Percentiles rank a stretch among this genome's conserved stretches.
Conservation (phyloP, 2,797 vertebrate species). For the Limosa lapponica region DNA sequence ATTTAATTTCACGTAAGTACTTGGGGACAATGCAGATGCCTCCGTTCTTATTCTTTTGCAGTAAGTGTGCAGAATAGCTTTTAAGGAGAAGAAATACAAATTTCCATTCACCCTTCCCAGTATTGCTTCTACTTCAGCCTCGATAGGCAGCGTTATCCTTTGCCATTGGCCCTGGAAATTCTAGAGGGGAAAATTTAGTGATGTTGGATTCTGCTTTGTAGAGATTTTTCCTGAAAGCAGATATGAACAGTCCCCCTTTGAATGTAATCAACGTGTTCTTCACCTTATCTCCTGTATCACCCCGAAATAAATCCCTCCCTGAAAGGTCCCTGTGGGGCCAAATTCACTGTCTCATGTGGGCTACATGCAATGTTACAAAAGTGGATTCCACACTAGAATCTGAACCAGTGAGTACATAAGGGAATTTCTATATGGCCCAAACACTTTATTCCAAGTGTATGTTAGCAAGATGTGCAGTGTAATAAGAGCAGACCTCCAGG, state of each 20-base stretch:
- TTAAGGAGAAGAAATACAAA: not conserved
- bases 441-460: not conserved
- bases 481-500: not conserved
- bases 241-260: not conserved
- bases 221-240: not conserved
- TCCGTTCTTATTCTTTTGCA: not conserved
- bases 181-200: not conserved
- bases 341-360: not conserved
- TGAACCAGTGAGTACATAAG: not conserved
- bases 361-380: not conserved
- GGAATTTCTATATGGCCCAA: not conserved
- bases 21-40: not conserved
- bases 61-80: not conserved
- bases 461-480: not conserved
- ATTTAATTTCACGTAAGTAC: conserved; percentile 92
- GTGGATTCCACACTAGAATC: not conserved
- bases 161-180: not conserved
- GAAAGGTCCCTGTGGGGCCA: not conserved
- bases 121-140: not conserved
- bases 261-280: not conserved
- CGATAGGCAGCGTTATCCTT: not conserved
- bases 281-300: not conserved
- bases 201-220: not conserved
- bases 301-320: not conserved
- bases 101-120: not conserved